Evolutionary conservation across 35 echinoderm and acorn worm genomes (phyloP), one percentile per base, ranked within the genome.

Genomic region (Amphiura filiformis): DNA sequence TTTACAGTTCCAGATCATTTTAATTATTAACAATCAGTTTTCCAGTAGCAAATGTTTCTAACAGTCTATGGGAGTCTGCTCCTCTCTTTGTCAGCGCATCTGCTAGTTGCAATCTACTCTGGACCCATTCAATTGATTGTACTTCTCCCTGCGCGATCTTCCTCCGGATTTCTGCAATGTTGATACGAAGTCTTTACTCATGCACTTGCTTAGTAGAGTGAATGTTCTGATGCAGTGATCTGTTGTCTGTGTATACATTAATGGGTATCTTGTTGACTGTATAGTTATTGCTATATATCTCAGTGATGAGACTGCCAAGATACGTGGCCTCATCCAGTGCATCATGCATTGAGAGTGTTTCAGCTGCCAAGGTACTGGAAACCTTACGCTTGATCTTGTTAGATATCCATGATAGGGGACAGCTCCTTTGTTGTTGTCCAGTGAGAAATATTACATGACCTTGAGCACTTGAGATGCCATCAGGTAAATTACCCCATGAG

Each of bases 371-470:
- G 3, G 34, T 31, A n/a, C 35, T 70, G 31, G 61, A 70, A 15
- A 70, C 61, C 61, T 70, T 70, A n/a, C 61, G 61, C 26, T 70
- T 70, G 26, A 70, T 70, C 61, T 70, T 70, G 61, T 70, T 70
- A 15, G 61, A 70, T 70, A n/a, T 70, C 61, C 61, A 70, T 70
- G 61, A 18, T 15, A 70, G 26, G 7, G 61, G 61, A n/a, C 61
- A 70, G 61, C 61, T 52, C 44, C 18, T 41, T 56, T 49, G 1
- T 41, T 33, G 22, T 81, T 82, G 31, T 81, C 78, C 78, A 49
- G 78, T 0, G 33, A 70, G 32, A 40, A 82, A 89, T 64, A 82
- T 82, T 0, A 87, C 78, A 89, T 75, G 78, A 23, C 87, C 87
- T 70, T 11, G 61, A 70, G 61, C 61, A 70, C 61, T 70, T 70